Percentiles rank a stretch among this genome's conserved stretches.
Conservation (phyloP, 2,888 invertebrate species). For the Salticus scenicus region DNA sequence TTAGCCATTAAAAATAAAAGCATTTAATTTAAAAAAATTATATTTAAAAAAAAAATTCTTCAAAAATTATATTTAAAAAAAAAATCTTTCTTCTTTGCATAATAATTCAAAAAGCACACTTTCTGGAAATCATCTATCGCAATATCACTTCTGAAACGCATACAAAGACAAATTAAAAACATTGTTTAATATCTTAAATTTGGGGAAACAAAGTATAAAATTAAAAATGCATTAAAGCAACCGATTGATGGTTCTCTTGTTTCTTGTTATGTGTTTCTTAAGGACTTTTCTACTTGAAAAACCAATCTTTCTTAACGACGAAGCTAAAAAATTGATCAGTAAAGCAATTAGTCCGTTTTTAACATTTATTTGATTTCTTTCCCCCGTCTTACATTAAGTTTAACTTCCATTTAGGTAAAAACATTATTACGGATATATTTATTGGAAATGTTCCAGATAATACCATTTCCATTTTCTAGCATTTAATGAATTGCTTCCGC, state of each 20-base stretch:
- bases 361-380: constrained; percentile 16
- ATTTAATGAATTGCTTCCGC: constrained; percentile 26
- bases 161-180: no score
- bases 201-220: neutral
- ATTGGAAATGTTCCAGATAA: constrained; percentile 24
- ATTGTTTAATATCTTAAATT: neutral
- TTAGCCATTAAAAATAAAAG: no score
- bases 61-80: no score
- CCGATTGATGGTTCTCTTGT: neutral
- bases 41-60: no score
- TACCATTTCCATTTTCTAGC: constrained; percentile 20
- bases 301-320: neutral
- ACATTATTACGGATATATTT: constrained; percentile 3
- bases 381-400: neutral
- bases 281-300: constrained; percentile 3
- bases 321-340: neutral
- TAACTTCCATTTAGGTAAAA: constrained; percentile 4
- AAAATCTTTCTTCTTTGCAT: no score
- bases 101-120: no score
- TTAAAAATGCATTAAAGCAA: neutral
- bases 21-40: no score
- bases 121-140: no score
- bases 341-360: constrained; percentile 6
- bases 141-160: no score
- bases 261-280: neutral